phyloP scores from a whole-genome alignment of 2,113 vertebrate genomes.

The Alethe castanea region DNA sequence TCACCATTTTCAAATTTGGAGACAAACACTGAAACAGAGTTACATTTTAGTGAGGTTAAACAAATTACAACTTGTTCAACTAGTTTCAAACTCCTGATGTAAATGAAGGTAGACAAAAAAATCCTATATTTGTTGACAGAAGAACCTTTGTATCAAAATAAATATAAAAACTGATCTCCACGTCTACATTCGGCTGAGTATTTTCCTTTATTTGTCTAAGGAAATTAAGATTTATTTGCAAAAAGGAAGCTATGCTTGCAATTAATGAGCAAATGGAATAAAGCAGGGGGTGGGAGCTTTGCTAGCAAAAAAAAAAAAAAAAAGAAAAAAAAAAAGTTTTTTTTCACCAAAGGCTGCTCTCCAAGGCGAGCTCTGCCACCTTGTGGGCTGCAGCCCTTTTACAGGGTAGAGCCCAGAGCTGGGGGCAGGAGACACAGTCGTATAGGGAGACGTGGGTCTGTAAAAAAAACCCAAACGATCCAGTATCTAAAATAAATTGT shows the following conservation, averaged over 20 bases:
- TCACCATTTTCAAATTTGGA: neutral
- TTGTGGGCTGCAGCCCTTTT: conserved; percentile 24
- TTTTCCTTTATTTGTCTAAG: neutral
- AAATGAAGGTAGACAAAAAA: neutral
- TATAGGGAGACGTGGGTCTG: accelerated
- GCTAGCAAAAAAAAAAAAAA: neutral
- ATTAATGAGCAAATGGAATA: neutral
- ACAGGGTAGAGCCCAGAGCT: neutral
- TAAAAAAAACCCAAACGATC: accelerated
- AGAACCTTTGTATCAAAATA: neutral
- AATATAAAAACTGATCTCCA: neutral
- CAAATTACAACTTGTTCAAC: neutral
- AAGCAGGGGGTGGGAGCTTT: neutral
- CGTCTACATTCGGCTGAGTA: neutral
- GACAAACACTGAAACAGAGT: neutral
- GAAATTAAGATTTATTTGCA: neutral
- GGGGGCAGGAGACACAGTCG: neutral
- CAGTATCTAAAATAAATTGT: neutral
- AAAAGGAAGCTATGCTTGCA: neutral
- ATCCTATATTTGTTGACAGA: neutral
- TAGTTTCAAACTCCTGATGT: neutral
- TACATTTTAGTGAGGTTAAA: neutral
- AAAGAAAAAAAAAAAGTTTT: neutral
- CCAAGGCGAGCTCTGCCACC: conserved; percentile 34
- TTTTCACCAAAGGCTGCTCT: neutral